Conservation (phyloP, 2,888 invertebrate genomes). For the Catocala nupta region DNA sequence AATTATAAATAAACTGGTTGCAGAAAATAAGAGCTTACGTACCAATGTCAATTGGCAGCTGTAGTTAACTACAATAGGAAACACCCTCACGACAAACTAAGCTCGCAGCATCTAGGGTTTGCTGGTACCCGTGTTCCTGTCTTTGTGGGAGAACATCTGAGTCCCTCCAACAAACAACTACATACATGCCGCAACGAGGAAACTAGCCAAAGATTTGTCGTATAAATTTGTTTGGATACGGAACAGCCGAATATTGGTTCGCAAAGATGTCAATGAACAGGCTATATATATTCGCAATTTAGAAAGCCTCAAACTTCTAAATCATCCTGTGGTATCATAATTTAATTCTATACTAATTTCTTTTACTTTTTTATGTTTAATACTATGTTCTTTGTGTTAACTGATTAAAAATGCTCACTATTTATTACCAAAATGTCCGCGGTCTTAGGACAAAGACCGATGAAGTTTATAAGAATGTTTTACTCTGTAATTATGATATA, state of each 20-base stretch:
- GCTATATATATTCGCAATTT: constrained; percentile 10
- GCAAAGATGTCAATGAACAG: constrained; percentile 6
- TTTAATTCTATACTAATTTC: not conserved
- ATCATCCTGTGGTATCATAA: not conserved
- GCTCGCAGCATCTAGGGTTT: not conserved
- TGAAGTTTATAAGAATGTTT: constrained; percentile 29
- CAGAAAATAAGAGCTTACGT: too few relatives aligned
- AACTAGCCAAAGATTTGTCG: not conserved
- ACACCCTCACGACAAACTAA: not conserved
- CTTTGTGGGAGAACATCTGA: not conserved
- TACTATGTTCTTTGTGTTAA: not conserved
- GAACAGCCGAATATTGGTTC: constrained; percentile 3
- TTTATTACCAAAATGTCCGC: constrained; percentile 39
- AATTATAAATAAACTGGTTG: too few relatives aligned
- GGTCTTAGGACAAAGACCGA: constrained; percentile 3
- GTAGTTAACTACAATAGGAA: not conserved
- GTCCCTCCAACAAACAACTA: not conserved
- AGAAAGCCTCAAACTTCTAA: constrained; percentile 9
- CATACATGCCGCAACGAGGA: not conserved
- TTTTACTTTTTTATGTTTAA: not conserved
- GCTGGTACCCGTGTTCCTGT: not conserved
- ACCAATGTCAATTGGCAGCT: too few relatives aligned
- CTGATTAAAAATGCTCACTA: constrained; percentile 8
- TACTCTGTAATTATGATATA: constrained; percentile 25
- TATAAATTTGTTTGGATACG: constrained; percentile 1